These are phyloP conservation scores for Ptyas mucosa DNA, from an alignment of 2,113 vertebrate species.

Conservation along the genomic window DNA sequence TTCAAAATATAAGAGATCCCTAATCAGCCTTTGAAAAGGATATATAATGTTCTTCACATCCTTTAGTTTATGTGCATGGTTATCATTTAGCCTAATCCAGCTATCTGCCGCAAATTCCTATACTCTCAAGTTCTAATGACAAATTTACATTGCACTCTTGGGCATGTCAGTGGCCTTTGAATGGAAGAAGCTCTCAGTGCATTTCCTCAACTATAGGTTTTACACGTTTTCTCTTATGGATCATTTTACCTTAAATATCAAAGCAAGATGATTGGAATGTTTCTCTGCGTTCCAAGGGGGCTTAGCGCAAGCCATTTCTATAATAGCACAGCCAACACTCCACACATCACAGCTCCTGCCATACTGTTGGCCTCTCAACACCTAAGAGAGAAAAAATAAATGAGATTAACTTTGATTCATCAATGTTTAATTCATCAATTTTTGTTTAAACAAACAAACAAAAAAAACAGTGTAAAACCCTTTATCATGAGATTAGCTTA, in stretches of 20 bases:
- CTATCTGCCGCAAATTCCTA: neutral
- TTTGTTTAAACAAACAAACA: too few relatives aligned
- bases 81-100: neutral
- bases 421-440: too few relatives aligned
- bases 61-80: neutral
- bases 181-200: neutral
- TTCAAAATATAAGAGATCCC: neutral
- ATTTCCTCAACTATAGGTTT: neutral
- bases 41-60: neutral
- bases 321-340: conserved; percentile 88
- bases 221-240: neutral
- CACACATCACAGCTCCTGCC: conserved; percentile 91
- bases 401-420: neutral
- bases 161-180: neutral
- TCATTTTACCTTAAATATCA: conserved; percentile 85
- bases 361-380: conserved; percentile 86
- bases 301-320: conserved; percentile 91
- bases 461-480: neutral
- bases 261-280: conserved; percentile 88
- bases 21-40: neutral
- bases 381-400: conserved; percentile 62
- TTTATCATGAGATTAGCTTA: neutral
- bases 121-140: neutral
- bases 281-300: conserved; percentile 91
- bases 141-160: neutral